Percentiles rank a stretch among this genome's conserved stretches.
These are phyloP conservation scores for Hypomesus transpacificus DNA, from an alignment of 2,113 vertebrate genomes.

Conservation along the genomic window DNA sequence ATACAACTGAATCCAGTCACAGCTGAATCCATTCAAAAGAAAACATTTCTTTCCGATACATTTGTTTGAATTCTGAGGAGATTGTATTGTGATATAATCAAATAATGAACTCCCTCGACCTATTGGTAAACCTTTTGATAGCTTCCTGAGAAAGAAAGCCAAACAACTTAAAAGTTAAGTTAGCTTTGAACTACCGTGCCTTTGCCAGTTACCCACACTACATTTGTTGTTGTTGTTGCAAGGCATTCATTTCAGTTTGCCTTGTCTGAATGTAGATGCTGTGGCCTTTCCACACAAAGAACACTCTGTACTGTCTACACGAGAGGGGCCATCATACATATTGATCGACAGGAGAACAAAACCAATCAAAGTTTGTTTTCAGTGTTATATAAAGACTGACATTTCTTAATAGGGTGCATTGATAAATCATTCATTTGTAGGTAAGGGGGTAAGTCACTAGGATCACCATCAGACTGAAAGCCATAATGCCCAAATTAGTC, in stretches of 20 bases:
- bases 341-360: conserved; percentile 62
- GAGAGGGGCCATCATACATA: conserved; percentile 48
- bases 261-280: neutral
- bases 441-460: conserved; percentile 61
- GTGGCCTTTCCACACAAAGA: conserved; percentile 37
- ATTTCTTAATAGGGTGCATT: conserved; percentile 72
- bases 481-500: conserved; percentile 53
- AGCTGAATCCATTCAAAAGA: too few relatives aligned
- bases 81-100: too few relatives aligned
- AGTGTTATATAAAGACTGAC: conserved; percentile 62
- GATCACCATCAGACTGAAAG: conserved; percentile 54
- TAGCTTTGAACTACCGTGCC: neutral
- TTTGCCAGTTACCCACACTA: neutral
- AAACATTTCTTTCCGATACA: too few relatives aligned
- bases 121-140: too few relatives aligned
- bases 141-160: too few relatives aligned
- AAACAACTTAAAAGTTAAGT: too few relatives aligned
- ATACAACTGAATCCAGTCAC: neutral
- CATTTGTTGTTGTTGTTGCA: neutral
- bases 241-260: neutral
- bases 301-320: conserved; percentile 23
- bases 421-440: conserved; percentile 80
- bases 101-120: too few relatives aligned
- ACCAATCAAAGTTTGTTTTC: conserved; percentile 67
- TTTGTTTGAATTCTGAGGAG: too few relatives aligned